Evolutionary conservation across 2,113 vertebrate genomes (phyloP), one percentile per base, ranked within the genome.

Genomic region (Zosterops borbonicus): DNA sequence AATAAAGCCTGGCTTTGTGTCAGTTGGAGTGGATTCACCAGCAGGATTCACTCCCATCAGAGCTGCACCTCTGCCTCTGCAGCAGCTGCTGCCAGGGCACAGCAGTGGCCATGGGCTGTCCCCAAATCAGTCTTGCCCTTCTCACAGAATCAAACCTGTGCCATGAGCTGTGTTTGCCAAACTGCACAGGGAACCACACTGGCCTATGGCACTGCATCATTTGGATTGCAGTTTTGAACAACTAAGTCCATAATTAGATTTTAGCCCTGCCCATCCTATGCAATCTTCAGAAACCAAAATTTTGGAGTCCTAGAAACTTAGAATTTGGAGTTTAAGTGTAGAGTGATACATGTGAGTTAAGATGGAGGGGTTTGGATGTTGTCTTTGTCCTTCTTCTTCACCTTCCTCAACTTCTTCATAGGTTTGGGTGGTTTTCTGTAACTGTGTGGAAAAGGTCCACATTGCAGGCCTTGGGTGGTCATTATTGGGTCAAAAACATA

Each of bases 61-160:
- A 75, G 62, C 47, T 63, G 52, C 47, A 71, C 28, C 24, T 46
- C 15, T 62, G 68, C 42, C 37, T 8, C 62, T 70, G n/a, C 29
- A n/a, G 5, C 37, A 50, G n/a, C 46, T 1, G 1, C 53, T 41
- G 44, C 0, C 0, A 82, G 46, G 31, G 12, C 53, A 37, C 67
- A 31, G 21, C 63, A 13, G 22, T 1, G 3, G 47, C 42, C 52
- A 16, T 0, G 2, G 58, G 28, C 41, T 63, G 44, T 42, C 58
- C 60, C 33, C 9, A 2, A 2, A 16, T 7, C 50, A n/a, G 39
- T 2, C 9, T 5, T 29, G 9, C 56, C 20, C 78, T 58, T 62
- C 52, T 35, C 60, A 14, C 13, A 5, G 53, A 9, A 41, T 19
- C 46, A 60, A 68, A 65, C 24, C 33, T n/a, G 5, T 64, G 35